Conservation (phyloP, 2,797 vertebrate genomes). For the Chanos chanos region DNA sequence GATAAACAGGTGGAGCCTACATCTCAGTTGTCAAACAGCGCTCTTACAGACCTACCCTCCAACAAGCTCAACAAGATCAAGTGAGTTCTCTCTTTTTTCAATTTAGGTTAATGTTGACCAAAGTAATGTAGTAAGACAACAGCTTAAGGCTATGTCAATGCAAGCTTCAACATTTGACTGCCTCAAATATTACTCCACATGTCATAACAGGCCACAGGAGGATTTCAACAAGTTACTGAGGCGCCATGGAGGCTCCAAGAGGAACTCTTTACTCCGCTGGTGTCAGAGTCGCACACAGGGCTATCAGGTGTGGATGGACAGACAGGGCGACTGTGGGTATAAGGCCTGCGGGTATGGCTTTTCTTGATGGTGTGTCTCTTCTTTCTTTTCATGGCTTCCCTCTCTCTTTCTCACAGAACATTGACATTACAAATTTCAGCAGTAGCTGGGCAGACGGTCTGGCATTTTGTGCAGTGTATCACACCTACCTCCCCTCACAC, state of each 20-base stretch:
- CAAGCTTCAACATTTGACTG: neutral
- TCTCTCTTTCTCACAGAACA: constrained; percentile 61
- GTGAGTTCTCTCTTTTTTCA: constrained; percentile 52
- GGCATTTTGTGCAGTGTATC: constrained; percentile 80
- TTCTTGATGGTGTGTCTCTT: neutral
- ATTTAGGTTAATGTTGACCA: neutral
- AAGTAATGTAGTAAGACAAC: neutral
- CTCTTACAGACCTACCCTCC: constrained; percentile 61
- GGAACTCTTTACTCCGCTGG: constrained; percentile 80
- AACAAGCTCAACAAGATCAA: constrained; percentile 43
- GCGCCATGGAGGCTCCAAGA: constrained; percentile 78
- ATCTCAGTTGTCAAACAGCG: constrained; percentile 61
- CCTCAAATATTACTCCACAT: neutral
- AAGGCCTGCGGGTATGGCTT: neutral
- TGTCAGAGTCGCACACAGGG: constrained; percentile 76
- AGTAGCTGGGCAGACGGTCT: constrained; percentile 82
- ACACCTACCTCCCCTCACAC: constrained; percentile 79
- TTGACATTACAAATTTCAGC: constrained; percentile 86
- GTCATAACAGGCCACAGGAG: constrained; percentile 65
- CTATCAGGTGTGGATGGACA: constrained; percentile 74
- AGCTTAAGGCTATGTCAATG: neutral
- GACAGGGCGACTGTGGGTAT: no score
- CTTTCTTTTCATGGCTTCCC: neutral
- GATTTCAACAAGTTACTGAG: constrained; percentile 73
- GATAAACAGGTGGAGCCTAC: constrained; percentile 65